These are phyloP conservation scores for Mastigias papua DNA, from an alignment of 30 jellyfish, hydroid and myxozoan genomes.

Conservation along the genomic window DNA sequence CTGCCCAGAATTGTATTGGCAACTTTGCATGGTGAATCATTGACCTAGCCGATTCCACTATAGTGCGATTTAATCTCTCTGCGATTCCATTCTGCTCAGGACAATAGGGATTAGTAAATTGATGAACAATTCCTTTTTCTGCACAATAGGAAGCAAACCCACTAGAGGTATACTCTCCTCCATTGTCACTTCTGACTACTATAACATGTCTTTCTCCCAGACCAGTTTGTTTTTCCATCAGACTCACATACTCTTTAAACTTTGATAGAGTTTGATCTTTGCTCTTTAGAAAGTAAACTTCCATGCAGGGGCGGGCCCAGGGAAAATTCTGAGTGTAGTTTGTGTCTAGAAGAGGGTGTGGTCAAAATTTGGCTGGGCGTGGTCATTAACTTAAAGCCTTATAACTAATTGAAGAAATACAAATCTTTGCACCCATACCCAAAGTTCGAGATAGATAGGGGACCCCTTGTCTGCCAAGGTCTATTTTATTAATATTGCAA, in stretches of 20 bases:
- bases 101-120: slow-evolving; percentile 34
- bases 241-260: slow-evolving; percentile 48
- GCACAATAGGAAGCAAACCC: slow-evolving; percentile 35
- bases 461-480: too few relatives aligned
- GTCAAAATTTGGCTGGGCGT: too few relatives aligned
- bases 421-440: too few relatives aligned
- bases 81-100: slow-evolving; percentile 65
- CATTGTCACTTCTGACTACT: slow-evolving; percentile 44
- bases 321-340: too few relatives aligned
- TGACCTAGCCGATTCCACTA: slow-evolving; percentile 36
- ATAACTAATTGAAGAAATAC: too few relatives aligned
- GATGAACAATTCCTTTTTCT: slow-evolving; percentile 58
- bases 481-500: too few relatives aligned
- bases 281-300: slow-evolving; percentile 53
- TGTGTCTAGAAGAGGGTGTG: too few relatives aligned
- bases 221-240: slow-evolving; percentile 59
- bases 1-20: slow-evolving; percentile 68
- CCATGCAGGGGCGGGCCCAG: too few relatives aligned
- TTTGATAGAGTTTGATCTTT: slow-evolving; percentile 49
- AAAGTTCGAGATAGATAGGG: too few relatives aligned
- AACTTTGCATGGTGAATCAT: slow-evolving; percentile 57
- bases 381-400: too few relatives aligned
- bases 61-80: slow-evolving; percentile 40
- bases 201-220: slow-evolving; percentile 13
- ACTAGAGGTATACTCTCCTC: too few relatives aligned